Conservation (phyloP, 2,888 invertebrate species). For the Teleiodes luculella region DNA sequence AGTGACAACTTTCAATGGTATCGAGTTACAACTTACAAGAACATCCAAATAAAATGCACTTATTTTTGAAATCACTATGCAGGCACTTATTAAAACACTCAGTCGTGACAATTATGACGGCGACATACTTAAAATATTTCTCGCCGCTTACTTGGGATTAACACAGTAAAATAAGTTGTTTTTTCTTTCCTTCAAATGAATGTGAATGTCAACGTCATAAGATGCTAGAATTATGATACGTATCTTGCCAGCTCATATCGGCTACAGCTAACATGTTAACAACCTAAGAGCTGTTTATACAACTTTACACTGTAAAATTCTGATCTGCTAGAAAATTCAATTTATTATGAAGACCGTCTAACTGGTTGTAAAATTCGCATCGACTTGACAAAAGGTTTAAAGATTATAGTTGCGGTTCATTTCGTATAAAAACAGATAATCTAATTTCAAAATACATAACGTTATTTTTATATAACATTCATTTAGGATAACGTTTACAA, state of each 20-base stretch:
- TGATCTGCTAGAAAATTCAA: no score
- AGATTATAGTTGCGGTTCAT: no score
- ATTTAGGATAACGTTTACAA: no score
- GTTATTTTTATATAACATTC: no score
- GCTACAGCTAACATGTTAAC: background rate
- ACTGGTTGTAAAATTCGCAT: no score
- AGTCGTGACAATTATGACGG: slow-evolving; percentile 6
- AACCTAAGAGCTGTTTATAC: background rate
- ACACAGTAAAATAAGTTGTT: background rate
- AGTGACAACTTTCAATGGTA: background rate
- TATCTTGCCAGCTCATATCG: slow-evolving; percentile 24
- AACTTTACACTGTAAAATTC: background rate
- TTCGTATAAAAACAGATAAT: no score
- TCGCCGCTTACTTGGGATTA: slow-evolving; percentile 21
- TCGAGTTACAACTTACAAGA: background rate
- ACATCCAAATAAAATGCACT: background rate
- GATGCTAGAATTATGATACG: slow-evolving; percentile 31
- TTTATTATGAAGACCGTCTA: no score
- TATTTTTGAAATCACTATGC: slow-evolving; percentile 1
- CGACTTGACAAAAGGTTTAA: no score
- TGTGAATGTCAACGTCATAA: slow-evolving; percentile 26
- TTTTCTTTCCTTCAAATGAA: background rate
- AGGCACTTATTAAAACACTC: slow-evolving; percentile 3
- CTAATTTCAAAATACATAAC: no score
- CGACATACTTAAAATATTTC: slow-evolving; percentile 8